Conservation (phyloP, 2,888 invertebrate species). For the Phortica okadai region DNA sequence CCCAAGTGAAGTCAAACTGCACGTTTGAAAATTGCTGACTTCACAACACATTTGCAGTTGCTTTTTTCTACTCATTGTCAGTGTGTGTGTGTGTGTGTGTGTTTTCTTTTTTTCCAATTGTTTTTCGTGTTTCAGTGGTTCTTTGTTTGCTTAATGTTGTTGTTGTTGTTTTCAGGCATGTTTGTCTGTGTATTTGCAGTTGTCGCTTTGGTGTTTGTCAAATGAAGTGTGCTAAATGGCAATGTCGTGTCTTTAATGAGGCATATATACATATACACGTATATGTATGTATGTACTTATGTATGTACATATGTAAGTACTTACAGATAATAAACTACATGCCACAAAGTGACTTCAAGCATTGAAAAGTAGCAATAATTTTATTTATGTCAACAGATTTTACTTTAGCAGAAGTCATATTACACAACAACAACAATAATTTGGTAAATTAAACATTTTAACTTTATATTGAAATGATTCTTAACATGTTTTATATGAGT, state of each 20-base stretch:
- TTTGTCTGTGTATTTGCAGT: neutral
- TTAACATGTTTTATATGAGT: no score
- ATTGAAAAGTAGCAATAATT: no score
- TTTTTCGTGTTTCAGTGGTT: constrained; percentile 46
- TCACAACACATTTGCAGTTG: neutral
- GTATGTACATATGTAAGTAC: no score
- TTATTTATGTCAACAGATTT: no score
- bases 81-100: neutral
- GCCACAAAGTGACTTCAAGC: no score
- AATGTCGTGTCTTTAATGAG: constrained; percentile 25
- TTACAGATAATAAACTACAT: no score
- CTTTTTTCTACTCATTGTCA: neutral
- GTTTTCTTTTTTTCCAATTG: constrained; percentile 38
- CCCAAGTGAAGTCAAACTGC: constrained; percentile 13
- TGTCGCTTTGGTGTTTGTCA: constrained; percentile 50
- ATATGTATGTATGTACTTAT: no score
- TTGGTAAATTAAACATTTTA: no score
- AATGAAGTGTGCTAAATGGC: constrained; percentile 33
- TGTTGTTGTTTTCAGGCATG: constrained; percentile 29
- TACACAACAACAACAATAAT: no score
- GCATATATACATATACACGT: neutral
- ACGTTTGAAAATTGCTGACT: neutral
- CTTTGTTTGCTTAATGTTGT: constrained; percentile 32
- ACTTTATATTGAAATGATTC: no score
- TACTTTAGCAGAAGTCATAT: no score